phyloP scores from a whole-genome alignment of 2,113 vertebrate genomes.

The Scalopus aquaticus region DNA sequence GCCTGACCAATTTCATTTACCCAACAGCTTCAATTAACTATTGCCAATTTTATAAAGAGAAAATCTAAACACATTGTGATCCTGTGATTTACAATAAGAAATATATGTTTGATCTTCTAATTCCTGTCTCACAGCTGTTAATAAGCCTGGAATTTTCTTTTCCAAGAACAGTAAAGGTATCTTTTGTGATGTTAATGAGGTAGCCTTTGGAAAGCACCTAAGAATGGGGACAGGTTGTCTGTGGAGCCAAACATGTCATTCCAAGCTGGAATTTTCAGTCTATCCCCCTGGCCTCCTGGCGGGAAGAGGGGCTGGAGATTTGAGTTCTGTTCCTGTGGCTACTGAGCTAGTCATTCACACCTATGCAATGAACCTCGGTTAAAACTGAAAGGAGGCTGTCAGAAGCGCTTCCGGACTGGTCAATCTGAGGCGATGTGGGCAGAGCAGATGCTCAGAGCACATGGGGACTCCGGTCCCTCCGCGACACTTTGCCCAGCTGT shows the following conservation, averaged over 20 bases:
- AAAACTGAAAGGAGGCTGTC: not conserved
- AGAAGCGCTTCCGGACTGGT: no score
- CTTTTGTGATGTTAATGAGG: not conserved
- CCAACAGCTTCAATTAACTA: not conserved
- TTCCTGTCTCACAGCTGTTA: not conserved
- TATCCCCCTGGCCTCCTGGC: not conserved
- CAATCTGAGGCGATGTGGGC: not conserved
- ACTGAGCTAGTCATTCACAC: not conserved
- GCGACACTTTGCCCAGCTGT: no score
- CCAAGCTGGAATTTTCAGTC: not conserved
- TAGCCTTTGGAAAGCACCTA: no score
- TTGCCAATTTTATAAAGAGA: not conserved
- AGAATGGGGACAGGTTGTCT: not conserved
- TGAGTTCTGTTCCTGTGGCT: not conserved
- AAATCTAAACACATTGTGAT: not conserved
- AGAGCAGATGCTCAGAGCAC: not conserved
- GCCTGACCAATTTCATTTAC: no score
- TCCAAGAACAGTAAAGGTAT: not conserved
- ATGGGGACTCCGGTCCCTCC: no score
- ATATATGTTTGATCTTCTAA: not conserved
- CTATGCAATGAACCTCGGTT: not conserved
- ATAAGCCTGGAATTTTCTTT: not conserved
- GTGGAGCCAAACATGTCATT: rapidly evolving
- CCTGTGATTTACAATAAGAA: not conserved
- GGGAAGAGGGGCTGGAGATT: not conserved